These are phyloP conservation scores for Nomada fucata DNA, from an alignment of 2,888 invertebrate species.

Conservation along the genomic window DNA sequence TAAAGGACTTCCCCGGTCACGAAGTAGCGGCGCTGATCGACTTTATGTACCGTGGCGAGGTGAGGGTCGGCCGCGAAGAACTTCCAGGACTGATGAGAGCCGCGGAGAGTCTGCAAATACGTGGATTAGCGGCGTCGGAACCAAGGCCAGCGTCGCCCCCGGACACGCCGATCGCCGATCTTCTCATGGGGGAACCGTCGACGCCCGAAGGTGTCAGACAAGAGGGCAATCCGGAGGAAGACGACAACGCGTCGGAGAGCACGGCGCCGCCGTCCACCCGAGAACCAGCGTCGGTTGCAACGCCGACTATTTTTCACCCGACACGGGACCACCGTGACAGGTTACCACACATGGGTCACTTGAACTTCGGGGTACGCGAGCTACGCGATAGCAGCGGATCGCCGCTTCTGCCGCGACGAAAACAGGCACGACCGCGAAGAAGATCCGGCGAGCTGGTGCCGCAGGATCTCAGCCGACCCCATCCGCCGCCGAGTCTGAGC, in stretches of 20 bases:
- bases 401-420: constrained; percentile 91
- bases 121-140: constrained; percentile 89
- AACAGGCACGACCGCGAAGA: constrained; percentile 93
- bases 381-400: constrained; percentile 88
- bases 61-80: constrained; percentile 94
- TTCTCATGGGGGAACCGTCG: constrained; percentile 85
- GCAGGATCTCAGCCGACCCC: constrained; percentile 86
- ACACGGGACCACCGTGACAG: constrained; percentile 82
- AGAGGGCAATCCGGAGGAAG: constrained; percentile 74
- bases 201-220: constrained; percentile 84
- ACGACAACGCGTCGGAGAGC: constrained; percentile 76
- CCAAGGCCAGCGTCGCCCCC: constrained; percentile 85
- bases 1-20: constrained; percentile 95
- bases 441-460: constrained; percentile 91
- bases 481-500: constrained; percentile 78
- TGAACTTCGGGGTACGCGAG: constrained; percentile 78
- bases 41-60: constrained; percentile 97
- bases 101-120: constrained; percentile 94
- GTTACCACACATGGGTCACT: constrained; percentile 83
- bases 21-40: constrained; percentile 95
- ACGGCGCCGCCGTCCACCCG: constrained; percentile 78
- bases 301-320: constrained; percentile 58
- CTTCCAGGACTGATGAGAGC: constrained; percentile 93
- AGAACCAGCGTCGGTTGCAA: constrained; percentile 42
- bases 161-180: constrained; percentile 82